Evolutionary conservation across 2,888 invertebrate species (phyloP).

Genomic region (Scrobipalpa atriplicella): DNA sequence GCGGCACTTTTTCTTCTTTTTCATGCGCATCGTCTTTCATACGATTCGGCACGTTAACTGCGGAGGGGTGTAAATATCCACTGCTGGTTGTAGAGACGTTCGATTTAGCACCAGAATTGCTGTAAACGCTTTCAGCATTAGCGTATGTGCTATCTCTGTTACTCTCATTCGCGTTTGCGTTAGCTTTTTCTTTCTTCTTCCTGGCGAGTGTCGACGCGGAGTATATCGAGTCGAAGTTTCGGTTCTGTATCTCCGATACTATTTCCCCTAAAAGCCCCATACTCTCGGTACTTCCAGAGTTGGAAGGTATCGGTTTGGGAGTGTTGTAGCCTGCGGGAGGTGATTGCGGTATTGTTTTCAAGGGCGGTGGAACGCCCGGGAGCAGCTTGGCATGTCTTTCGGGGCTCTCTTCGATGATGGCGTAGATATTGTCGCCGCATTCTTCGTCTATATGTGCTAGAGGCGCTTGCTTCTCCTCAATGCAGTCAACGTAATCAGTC

Average conservation of each 20-base stretch:
- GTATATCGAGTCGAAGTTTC: constrained; percentile 94
- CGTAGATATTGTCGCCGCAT: constrained; percentile 91
- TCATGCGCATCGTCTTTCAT: constrained; percentile 53
- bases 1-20: constrained; percentile 63
- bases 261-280: constrained; percentile 93
- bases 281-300: constrained; percentile 84
- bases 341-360: constrained; percentile 60
- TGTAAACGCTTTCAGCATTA: constrained; percentile 85
- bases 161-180: constrained; percentile 42
- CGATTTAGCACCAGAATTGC: constrained; percentile 84
- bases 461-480: constrained; percentile 85
- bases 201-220: constrained; percentile 88
- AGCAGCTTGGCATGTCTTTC: constrained; percentile 70
- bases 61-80: constrained; percentile 88
- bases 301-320: constrained; percentile 68
- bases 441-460: constrained; percentile 85
- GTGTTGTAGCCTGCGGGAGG: constrained; percentile 78
- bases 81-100: constrained; percentile 85
- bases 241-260: constrained; percentile 92
- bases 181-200: constrained; percentile 72
- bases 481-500: constrained; percentile 90
- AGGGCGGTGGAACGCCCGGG: constrained; percentile 62
- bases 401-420: constrained; percentile 92
- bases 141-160: constrained; percentile 82
- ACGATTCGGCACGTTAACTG: constrained; percentile 85